Conservation (phyloP, 1,140 invertebrate genomes). For the Galendromus occidentalis region DNA sequence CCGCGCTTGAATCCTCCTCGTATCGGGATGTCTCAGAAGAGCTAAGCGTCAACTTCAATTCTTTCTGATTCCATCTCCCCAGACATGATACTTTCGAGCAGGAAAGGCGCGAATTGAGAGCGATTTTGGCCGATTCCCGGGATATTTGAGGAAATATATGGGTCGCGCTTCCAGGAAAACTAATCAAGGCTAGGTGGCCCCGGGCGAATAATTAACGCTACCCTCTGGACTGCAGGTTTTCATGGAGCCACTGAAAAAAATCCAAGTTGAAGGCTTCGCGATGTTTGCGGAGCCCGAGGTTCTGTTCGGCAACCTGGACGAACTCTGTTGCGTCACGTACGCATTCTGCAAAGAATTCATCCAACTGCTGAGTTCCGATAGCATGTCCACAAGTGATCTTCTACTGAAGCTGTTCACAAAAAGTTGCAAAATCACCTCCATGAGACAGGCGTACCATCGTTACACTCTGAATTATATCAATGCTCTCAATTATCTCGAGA, state of each 20-base stretch:
- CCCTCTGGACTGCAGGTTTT: conserved; percentile 34
- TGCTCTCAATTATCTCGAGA: conserved; percentile 40
- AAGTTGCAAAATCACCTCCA: conserved; percentile 28
- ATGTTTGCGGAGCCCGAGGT: conserved; percentile 47
- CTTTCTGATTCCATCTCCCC: neutral
- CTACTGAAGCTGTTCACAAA: conserved; percentile 40
- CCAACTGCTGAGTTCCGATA: conserved; percentile 32
- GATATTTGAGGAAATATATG: no score
- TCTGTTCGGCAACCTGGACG: conserved; percentile 47
- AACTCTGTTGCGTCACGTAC: conserved; percentile 44
- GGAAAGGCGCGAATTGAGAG: no score
- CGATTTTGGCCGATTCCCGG: no score
- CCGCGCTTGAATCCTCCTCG: neutral
- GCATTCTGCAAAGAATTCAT: conserved; percentile 46
- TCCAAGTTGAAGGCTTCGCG: conserved; percentile 45
- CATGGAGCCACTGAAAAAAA: conserved; percentile 47
- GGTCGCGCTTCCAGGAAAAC: no score
- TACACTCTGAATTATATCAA: conserved; percentile 43
- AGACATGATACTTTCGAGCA: no score
- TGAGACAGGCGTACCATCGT: conserved; percentile 38
- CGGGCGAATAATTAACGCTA: neutral
- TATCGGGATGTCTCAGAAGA: no score
- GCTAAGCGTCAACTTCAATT: no score
- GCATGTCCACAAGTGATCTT: conserved; percentile 33
- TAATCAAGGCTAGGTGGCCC: no score